A percentile compares a stretch with the other conserved stretches of the same genome.
Conservation (phyloP, 2,113 vertebrate genomes). For the Tiliqua scincoides region DNA sequence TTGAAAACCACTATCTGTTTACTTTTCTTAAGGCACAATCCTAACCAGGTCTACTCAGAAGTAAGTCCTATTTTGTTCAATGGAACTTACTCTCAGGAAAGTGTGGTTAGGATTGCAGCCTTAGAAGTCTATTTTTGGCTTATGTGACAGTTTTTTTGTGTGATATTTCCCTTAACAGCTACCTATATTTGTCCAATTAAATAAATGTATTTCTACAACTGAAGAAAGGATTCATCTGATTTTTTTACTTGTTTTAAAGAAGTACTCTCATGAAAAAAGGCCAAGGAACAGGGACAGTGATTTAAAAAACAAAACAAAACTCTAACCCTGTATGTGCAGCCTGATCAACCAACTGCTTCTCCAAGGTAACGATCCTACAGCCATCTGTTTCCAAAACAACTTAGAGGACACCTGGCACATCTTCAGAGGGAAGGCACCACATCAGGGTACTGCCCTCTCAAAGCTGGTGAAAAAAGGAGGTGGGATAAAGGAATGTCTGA, state of each 20-base stretch:
- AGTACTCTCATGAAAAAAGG: constrained; percentile 17
- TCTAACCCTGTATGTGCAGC: too few species aligned
- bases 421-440: too few species aligned
- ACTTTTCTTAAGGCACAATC: too few species aligned
- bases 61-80: too few species aligned
- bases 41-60: too few species aligned
- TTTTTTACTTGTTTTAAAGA: neutral
- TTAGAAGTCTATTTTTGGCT: constrained; percentile 49
- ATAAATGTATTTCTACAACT: neutral
- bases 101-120: too few species aligned
- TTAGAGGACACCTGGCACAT: too few species aligned
- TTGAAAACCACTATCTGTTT: constrained; percentile 72
- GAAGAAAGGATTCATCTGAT: neutral
- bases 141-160: constrained; percentile 49
- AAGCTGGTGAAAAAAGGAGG: too few species aligned
- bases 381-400: too few species aligned
- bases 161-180: constrained; percentile 41
- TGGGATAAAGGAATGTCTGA: too few species aligned
- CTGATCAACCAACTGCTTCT: neutral
- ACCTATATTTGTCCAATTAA: neutral
- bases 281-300: neutral
- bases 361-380: neutral
- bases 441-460: too few species aligned
- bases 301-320: neutral
- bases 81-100: too few species aligned